Evolutionary conservation across 2,113 vertebrate genomes (phyloP).

Genomic region (Eubucco bourcierii): DNA sequence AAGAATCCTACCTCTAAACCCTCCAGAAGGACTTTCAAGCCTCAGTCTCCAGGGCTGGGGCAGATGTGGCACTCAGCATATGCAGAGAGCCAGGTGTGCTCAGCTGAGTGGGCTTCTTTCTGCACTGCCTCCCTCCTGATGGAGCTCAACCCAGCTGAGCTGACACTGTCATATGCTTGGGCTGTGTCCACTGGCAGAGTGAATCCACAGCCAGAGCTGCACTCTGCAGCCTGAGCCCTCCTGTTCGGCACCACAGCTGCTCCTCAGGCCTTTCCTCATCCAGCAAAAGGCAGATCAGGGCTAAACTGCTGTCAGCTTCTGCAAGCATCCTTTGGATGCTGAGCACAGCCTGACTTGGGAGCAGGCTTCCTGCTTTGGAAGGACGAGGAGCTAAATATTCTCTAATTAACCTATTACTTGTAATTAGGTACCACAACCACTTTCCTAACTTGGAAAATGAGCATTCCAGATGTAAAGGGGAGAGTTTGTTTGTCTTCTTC

Average conservation of each 20-base stretch:
- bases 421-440: constrained; percentile 51
- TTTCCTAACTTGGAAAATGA: constrained; percentile 59
- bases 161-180: not conserved
- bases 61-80: not conserved
- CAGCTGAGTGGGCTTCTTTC: not conserved
- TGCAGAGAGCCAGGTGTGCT: not conserved
- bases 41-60: not conserved
- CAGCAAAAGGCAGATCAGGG: not conserved
- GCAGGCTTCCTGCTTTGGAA: constrained; percentile 11
- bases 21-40: not conserved
- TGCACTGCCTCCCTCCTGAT: not conserved
- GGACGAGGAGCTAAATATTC: constrained; percentile 57
- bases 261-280: not conserved
- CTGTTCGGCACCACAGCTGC: not conserved
- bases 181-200: not conserved
- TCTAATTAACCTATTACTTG: constrained; percentile 71
- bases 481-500: not conserved
- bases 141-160: not conserved
- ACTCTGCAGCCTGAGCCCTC: not conserved
- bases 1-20: not conserved
- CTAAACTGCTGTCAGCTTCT: not conserved
- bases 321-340: not conserved
- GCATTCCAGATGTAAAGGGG: constrained; percentile 42
- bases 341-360: not conserved
- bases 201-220: not conserved